Percentiles rank a stretch among this genome's conserved stretches.
Conservation (phyloP, 2,888 invertebrate species). For the Drosophila anomalata region DNA sequence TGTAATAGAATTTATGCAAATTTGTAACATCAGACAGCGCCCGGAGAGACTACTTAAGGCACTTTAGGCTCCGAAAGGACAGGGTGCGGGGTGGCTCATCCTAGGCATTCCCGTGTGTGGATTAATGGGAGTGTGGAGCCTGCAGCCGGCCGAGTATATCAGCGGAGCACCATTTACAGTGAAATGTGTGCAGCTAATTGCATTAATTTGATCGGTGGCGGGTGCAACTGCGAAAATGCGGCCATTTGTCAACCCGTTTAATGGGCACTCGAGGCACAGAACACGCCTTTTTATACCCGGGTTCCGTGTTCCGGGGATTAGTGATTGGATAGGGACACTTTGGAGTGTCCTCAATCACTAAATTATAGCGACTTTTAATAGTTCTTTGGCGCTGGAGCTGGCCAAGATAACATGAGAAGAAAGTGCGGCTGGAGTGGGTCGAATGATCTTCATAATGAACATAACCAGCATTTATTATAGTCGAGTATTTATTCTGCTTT, state of each 20-base stretch:
- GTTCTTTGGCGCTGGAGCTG: constrained; percentile 22
- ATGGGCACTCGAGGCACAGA: constrained; percentile 23
- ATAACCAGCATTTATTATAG: background rate
- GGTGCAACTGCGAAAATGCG: constrained; percentile 40
- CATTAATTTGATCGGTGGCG: constrained; percentile 43
- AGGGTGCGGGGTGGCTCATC: constrained; percentile 1
- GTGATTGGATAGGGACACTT: constrained; percentile 29
- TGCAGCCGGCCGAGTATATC: constrained; percentile 3
- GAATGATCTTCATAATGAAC: background rate
- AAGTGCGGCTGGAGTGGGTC: constrained; percentile 12
- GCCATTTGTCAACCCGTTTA: constrained; percentile 44
- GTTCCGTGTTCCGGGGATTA: constrained; percentile 11
- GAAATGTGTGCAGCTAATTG: constrained; percentile 45
- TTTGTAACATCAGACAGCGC: constrained; percentile 42
- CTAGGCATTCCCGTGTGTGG: constrained; percentile 4
- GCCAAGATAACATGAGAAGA: constrained; percentile 9
- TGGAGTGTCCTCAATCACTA: background rate
- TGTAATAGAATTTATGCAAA: constrained; percentile 56
- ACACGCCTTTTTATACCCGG: background rate
- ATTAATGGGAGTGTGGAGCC: constrained; percentile 6
- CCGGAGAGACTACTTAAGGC: constrained; percentile 4
- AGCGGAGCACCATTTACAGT: constrained; percentile 25
- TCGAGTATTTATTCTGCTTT: background rate
- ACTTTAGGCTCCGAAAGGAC: background rate
- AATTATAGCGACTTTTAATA: constrained; percentile 17